These are phyloP conservation scores for Camponotus floridanus DNA, from an alignment of 1,140 invertebrate genomes.

Conservation along the genomic window DNA sequence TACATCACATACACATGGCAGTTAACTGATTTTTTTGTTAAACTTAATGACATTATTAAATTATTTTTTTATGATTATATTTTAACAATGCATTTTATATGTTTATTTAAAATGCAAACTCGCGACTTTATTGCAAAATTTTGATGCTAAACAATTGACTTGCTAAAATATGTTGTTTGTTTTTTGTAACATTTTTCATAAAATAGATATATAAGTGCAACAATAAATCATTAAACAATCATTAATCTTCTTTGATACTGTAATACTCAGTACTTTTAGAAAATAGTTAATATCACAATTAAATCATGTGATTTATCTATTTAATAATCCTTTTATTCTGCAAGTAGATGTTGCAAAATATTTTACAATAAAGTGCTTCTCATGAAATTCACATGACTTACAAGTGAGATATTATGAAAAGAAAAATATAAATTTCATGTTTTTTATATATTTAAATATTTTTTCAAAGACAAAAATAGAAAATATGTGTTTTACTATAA, in stretches of 20 bases:
- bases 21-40: constrained; percentile 47
- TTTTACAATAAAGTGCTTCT: neutral
- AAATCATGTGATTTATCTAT: constrained; percentile 40
- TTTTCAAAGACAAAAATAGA: neutral
- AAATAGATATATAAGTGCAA: constrained; percentile 57
- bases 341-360: constrained; percentile 14
- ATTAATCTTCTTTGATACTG: constrained; percentile 48
- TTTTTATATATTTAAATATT: constrained; percentile 17
- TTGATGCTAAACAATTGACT: constrained; percentile 34
- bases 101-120: constrained; percentile 70
- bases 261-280: constrained; percentile 40
- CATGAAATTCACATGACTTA: neutral
- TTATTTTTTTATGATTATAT: constrained; percentile 21
- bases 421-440: neutral
- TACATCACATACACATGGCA: constrained; percentile 35
- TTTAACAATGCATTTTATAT: constrained; percentile 44
- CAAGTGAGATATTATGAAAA: constrained; percentile 9
- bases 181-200: constrained; percentile 55
- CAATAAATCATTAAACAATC: constrained; percentile 67
- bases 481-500: neutral
- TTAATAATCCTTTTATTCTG: neutral
- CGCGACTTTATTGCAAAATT: constrained; percentile 62
- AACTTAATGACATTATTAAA: constrained; percentile 9
- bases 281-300: constrained; percentile 49
- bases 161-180: constrained; percentile 64